Evolutionary conservation across 1,140 invertebrate genomes (phyloP), one percentile per base, ranked within the genome.

Genomic region (Stegodyphus mimosarum): DNA sequence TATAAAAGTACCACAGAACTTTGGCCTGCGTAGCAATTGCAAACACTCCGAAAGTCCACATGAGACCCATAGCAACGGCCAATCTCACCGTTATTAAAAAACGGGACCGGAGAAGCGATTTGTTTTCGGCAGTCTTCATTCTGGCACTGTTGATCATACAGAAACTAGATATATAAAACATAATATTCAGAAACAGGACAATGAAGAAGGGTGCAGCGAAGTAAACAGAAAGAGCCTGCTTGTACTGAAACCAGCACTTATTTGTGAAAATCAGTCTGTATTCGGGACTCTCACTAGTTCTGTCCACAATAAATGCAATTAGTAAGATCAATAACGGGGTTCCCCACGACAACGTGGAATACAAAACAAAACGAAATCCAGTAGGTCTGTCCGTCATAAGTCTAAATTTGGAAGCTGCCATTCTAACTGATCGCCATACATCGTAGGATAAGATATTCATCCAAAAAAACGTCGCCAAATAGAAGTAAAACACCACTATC

Each of bases 361-460:
- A 93, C 6, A 90, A 88, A 11, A 91, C 89, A 70, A 93, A 92
- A 52, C 90, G 88, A 17, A 88, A 90, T 66, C 87, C 85, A 76
- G 91, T 90, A 0, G 76, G 52, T 88, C 88, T 33, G 90, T 91
- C n/a, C 89, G 86, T 17, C 89, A 89, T 50, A 9, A 92, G 89
- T 51, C 91, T 80, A 5, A 93, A 88, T 86, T 93, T 91, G 48
- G 89, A 89, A 2, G 92, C 92, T 5, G 92, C 92, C 81, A 91
- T 74, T 53, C 90, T 87, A 11, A 93, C 88, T 9, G 93, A 92
- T 49, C 90, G 88, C 89, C 90, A 93, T 5, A 93, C 90, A 86
- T 93, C 93, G 88, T 91, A 93, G 0, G 93, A 90, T 89, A 93
- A 91, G 2, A 92, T 91, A 70, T 92, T 91, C 91, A 92, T 93